Conservation (phyloP, 2,888 invertebrate genomes). For the Eilema caniola region DNA sequence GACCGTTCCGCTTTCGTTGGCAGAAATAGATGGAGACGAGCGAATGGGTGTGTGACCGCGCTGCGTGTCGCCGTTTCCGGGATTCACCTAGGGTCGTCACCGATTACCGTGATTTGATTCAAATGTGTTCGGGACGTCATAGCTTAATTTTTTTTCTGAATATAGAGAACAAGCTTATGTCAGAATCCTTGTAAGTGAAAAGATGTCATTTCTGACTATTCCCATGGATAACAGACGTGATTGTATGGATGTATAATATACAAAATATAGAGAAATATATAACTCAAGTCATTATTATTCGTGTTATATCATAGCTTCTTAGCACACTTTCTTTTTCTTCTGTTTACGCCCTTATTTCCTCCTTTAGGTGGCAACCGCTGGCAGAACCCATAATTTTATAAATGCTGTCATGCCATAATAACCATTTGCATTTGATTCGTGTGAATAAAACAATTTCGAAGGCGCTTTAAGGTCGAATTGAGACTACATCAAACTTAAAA, state of each 20-base stretch:
- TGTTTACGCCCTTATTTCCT: too few relatives aligned
- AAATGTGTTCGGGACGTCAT: not conserved
- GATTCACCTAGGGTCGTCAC: slow-evolving; percentile 57
- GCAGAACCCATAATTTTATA: too few relatives aligned
- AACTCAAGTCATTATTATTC: too few relatives aligned
- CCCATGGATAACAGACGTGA: not conserved
- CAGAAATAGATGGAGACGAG: slow-evolving; percentile 75
- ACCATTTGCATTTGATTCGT: not conserved
- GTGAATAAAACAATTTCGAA: not conserved
- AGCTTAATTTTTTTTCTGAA: not conserved
- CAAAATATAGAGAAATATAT: not conserved
- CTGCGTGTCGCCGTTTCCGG: slow-evolving; percentile 79
- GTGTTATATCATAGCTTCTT: not conserved
- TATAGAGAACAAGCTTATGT: not conserved
- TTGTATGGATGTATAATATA: not conserved
- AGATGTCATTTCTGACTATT: not conserved
- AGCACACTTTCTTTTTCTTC: not conserved
- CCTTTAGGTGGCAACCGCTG: too few relatives aligned
- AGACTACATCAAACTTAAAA: not conserved
- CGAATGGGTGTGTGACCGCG: slow-evolving; percentile 65
- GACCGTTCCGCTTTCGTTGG: slow-evolving; percentile 81
- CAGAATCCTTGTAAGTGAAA: not conserved
- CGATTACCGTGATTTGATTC: not conserved
- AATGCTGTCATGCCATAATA: not conserved
- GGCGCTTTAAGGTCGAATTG: not conserved